phyloP scores from a whole-genome alignment of 2,113 vertebrate species.

The Psittacula cyanocephala region DNA sequence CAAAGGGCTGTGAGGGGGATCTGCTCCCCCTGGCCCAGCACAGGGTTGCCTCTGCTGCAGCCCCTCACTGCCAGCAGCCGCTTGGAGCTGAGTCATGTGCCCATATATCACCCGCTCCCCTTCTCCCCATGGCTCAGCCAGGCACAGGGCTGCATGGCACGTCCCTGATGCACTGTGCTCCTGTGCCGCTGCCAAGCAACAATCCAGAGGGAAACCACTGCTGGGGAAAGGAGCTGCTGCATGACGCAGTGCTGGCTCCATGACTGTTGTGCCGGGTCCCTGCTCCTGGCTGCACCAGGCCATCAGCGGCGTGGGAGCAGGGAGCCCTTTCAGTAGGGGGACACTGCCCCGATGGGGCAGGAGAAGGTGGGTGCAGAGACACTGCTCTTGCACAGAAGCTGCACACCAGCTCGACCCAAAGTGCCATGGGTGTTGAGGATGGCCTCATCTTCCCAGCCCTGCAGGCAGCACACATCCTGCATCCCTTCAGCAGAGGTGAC shows the following conservation, averaged over 20 bases:
- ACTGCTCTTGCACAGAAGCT: neutral
- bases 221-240: neutral
- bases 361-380: too few species aligned
- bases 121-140: neutral
- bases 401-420: fast-evolving
- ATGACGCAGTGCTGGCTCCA: neutral
- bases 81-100: neutral
- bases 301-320: neutral
- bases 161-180: neutral
- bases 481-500: neutral
- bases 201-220: neutral
- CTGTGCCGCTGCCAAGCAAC: conserved; percentile 55
- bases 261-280: neutral
- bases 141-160: neutral
- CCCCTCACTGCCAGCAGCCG: neutral
- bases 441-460: neutral
- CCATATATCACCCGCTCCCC: neutral
- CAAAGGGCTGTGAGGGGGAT: neutral
- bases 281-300: neutral
- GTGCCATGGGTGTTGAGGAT: neutral
- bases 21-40: neutral
- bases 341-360: fast-evolving
- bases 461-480: neutral
- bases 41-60: neutral
- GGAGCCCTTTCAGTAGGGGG: neutral